Evolutionary conservation across 2,113 vertebrate genomes (phyloP), one percentile per base, ranked within the genome.

Genomic region (Atrichornis clamosus): DNA sequence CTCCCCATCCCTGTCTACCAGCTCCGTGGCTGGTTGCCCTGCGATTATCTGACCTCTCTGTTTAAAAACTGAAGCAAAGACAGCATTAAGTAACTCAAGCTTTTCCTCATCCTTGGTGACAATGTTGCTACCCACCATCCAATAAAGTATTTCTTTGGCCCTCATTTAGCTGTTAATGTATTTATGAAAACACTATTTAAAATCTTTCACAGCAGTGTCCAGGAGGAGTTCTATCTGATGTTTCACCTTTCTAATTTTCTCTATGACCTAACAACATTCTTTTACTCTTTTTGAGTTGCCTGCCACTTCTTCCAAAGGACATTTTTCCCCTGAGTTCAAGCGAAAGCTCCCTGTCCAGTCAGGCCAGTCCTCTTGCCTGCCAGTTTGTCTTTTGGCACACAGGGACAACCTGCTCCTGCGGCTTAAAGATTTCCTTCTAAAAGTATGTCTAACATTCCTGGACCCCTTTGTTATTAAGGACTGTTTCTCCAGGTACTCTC

Each of bases 391-490:
- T 75, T 42, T 64, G 21, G 42, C 11, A 27, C 15, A 13, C 5
- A 35, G 21, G 16, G 13, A 21, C 7, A 4, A 19, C 24, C 16
- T 35, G 30, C 7, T 72, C 24, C 60, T 49, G 35, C 27, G 32
- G 12, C 30, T 72, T 56, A 18, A 26, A 67, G 13, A 50, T 68
- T 59, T 68, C 3, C 32, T 37, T 59, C 16, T 27, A 46, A n/a
- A 62, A 33, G 14, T 42, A 18, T 23, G 3, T 33, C 35, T 27
- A 49, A 5, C 17, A 27, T 73, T 80, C 32, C 12, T 56, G 0
- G 0, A 55, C 9, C 8, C 4, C 12, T 72, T 87, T 0, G 0
- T 63, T 41, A 47, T 47, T 56, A 56, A 41, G 10, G 9, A 35
- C 5, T 47, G 20, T 47, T 55, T 78, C 15, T 28, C 41, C 21